phyloP scores from a whole-genome alignment of 2,797 vertebrate genomes.

The Sciurus carolinensis region DNA sequence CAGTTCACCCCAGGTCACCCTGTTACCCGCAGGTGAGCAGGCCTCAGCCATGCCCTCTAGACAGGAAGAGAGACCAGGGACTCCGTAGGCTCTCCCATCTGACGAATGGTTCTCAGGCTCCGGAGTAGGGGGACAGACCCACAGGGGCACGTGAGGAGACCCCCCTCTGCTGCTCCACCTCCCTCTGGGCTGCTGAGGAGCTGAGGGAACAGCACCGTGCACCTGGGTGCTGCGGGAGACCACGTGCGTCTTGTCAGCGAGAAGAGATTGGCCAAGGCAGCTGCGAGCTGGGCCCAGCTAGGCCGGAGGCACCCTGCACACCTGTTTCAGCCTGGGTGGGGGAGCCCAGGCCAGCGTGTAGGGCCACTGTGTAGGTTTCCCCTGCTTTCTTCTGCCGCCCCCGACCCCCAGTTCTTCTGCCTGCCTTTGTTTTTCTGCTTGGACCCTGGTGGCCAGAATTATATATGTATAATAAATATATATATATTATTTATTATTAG shows the following conservation, averaged over 20 bases:
- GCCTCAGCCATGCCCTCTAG: background rate
- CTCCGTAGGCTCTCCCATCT: background rate
- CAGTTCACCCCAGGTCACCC: background rate
- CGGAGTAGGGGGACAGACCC: background rate
- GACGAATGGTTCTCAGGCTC: background rate
- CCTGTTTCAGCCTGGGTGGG: rapidly evolving
- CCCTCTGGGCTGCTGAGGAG: background rate
- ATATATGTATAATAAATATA: background rate
- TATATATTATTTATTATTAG: background rate
- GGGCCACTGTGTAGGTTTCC: rapidly evolving
- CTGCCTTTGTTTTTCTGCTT: background rate
- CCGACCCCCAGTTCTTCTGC: background rate
- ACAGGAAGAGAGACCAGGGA: background rate
- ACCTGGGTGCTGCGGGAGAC: background rate
- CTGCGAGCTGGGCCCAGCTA: background rate
- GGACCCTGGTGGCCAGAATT: background rate
- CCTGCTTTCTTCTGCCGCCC: background rate
- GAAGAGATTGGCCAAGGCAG: background rate
- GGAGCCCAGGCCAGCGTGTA: background rate
- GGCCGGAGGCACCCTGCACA: background rate
- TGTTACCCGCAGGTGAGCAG: background rate
- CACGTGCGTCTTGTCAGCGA: background rate
- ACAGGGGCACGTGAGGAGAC: rapidly evolving
- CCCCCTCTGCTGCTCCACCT: rapidly evolving
- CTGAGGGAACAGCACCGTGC: background rate